Percentiles rank a stretch among this genome's conserved stretches.
phyloP scores from a whole-genome alignment of 2,113 vertebrate genomes.

The Triplophysa dalaica region DNA sequence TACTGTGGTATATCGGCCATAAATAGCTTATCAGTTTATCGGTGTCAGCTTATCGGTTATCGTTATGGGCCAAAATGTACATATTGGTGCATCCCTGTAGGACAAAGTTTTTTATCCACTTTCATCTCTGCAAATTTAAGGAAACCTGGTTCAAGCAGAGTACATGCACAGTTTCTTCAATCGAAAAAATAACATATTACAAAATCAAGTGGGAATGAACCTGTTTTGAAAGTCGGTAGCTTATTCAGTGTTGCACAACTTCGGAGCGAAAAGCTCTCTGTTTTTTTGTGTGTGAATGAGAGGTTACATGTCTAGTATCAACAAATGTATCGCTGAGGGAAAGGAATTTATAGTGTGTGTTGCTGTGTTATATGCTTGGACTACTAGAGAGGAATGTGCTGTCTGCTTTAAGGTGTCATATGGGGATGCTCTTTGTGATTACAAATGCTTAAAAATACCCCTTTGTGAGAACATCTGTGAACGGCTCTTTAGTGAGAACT shows the following conservation, averaged over 20 bases:
- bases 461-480: slow-evolving; percentile 26
- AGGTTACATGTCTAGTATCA: slow-evolving; percentile 60
- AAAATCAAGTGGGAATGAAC: slow-evolving; percentile 10
- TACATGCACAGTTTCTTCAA: background rate
- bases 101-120: too few species aligned
- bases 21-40: too few species aligned
- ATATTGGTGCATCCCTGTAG: too few species aligned
- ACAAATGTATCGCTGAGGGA: slow-evolving; percentile 65
- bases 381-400: slow-evolving; percentile 65
- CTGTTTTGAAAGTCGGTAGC: slow-evolving; percentile 6
- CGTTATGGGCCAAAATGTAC: too few species aligned
- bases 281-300: slow-evolving; percentile 44
- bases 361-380: slow-evolving; percentile 63
- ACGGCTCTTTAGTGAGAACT: background rate
- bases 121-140: background rate
- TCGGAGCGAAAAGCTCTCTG: slow-evolving; percentile 12
- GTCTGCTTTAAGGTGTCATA: slow-evolving; percentile 69
- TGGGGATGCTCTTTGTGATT: slow-evolving; percentile 51
- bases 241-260: background rate
- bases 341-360: slow-evolving; percentile 67
- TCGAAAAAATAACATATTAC: background rate
- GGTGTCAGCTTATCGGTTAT: too few species aligned
- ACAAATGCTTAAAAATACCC: slow-evolving; percentile 46
- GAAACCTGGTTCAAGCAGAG: background rate
- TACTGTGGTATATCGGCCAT: too few species aligned